phyloP scores from a whole-genome alignment of 2,797 vertebrate species.

The Enteromius trimaculatus region DNA sequence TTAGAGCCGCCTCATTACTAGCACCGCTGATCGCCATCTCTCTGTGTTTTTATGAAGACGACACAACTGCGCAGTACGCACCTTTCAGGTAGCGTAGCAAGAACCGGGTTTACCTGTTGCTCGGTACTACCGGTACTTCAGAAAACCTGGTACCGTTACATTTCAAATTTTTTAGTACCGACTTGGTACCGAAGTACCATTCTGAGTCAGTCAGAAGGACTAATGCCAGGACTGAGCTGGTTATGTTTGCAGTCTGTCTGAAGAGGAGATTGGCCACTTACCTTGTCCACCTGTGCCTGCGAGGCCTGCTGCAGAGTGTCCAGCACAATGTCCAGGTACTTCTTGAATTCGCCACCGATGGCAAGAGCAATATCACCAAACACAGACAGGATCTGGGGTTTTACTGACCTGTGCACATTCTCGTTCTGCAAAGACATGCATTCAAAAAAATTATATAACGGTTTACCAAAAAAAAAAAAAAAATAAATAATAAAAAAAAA shows the following conservation, averaged over 20 bases:
- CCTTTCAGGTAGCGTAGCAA: too few species aligned
- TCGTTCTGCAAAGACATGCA: conserved; percentile 82
- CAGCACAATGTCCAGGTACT: conserved; percentile 94
- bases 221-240: background rate
- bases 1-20: too few species aligned
- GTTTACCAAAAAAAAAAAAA: too few species aligned
- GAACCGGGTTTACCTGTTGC: too few species aligned
- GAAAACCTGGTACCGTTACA: too few species aligned
- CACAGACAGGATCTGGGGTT: conserved; percentile 96
- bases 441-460: background rate
- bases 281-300: conserved; percentile 97
- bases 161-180: too few species aligned
- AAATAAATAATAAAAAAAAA: too few species aligned
- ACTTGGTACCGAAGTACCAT: too few species aligned
- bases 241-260: background rate
- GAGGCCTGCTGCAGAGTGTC: conserved; percentile 97
- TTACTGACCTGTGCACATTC: conserved; percentile 96
- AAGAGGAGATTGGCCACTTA: conserved; percentile 58
- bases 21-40: too few species aligned
- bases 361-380: conserved; percentile 97
- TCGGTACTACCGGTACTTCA: too few species aligned
- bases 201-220: background rate
- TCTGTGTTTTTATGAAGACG: too few species aligned
- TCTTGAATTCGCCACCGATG: conserved; percentile 98
- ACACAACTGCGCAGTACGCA: too few species aligned